Base-by-base conservation (phyloP, 2,113 vertebrate genomes). In the Rana temporaria region DNA sequence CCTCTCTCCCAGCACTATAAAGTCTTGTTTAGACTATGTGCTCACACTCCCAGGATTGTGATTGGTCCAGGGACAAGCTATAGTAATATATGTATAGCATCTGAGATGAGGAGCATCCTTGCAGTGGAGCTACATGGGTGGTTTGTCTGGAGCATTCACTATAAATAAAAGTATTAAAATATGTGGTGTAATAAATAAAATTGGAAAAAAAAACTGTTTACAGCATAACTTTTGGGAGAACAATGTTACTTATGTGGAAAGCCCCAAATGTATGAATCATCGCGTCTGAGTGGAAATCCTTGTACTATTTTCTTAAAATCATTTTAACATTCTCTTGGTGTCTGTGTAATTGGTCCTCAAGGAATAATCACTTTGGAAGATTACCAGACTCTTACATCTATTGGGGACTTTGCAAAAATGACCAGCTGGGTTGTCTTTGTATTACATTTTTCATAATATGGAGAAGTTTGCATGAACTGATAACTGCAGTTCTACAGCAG, bases 1-100 rank as follows among this genome's bases (percentile, higher is more conserved):
- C 78, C 78, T 67, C 34, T 24, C 12, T 34, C 66, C 56, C 32
- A 32, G 32, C 11, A 34, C 38, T 70, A 57, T 67, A 79, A 79
- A 79, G 66, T 70, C 65, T 59, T 80, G 78, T 80, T 80, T 80
- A 71, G 78, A 80, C 78, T 80, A 42, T 70, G 78, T 69, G 53
- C 67, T 80, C 17, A 12, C 34, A 53, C 66, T 71, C 66, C 34
- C 78, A 70, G 78, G 67, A 55, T 26, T 62, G 22, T 26, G 15
- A 60, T 80, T 38, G 16, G 30, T 6, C 62, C 22, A 24, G 30
- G 53, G 77, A 20, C 26, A 38, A 57, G 18, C 57, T 42, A 59
- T 34, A 59, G 26, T 38, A 17, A 16, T 42, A 12, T 60, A 22
- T 26, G 6, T 38, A 48, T 19, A 26, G 1, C 34, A 48, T 3